A percentile compares a stretch with the other conserved stretches of the same genome.
These are phyloP conservation scores for Sialia sialis DNA, from an alignment of 2,113 vertebrate genomes.

Conservation along the genomic window DNA sequence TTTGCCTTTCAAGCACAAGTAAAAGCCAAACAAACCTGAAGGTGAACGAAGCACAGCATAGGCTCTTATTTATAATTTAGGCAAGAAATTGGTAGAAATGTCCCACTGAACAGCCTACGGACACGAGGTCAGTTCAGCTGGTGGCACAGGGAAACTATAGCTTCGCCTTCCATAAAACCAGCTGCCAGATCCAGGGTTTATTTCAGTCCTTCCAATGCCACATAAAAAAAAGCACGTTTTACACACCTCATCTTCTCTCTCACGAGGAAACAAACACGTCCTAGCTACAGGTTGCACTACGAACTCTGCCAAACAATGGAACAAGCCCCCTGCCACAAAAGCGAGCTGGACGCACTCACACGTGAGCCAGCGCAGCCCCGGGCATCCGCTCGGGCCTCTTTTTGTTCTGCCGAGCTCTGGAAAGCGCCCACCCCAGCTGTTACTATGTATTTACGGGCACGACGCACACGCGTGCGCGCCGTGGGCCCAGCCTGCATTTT, in stretches of 20 bases:
- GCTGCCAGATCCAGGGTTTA: background rate
- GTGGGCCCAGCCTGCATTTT: background rate
- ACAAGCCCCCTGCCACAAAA: background rate
- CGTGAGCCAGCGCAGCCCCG: accelerated
- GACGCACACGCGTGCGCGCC: background rate
- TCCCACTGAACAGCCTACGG: background rate
- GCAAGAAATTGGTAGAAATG: background rate
- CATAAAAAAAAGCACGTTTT: background rate
- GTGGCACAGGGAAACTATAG: background rate
- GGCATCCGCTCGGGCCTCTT: background rate
- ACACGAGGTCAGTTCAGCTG: background rate
- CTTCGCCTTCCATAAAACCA: background rate
- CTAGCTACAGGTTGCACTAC: constrained; percentile 22
- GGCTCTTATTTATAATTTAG: background rate
- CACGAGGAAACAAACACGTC: background rate
- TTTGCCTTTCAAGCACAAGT: background rate
- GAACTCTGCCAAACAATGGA: background rate
- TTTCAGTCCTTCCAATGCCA: background rate
- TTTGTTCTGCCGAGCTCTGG: background rate
- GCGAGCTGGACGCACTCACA: accelerated
- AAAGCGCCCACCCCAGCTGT: background rate
- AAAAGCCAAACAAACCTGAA: background rate
- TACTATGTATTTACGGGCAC: background rate
- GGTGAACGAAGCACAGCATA: background rate
- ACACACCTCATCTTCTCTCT: background rate